Conservation (phyloP, 1,140 invertebrate genomes). For the Drepana arcuata region DNA sequence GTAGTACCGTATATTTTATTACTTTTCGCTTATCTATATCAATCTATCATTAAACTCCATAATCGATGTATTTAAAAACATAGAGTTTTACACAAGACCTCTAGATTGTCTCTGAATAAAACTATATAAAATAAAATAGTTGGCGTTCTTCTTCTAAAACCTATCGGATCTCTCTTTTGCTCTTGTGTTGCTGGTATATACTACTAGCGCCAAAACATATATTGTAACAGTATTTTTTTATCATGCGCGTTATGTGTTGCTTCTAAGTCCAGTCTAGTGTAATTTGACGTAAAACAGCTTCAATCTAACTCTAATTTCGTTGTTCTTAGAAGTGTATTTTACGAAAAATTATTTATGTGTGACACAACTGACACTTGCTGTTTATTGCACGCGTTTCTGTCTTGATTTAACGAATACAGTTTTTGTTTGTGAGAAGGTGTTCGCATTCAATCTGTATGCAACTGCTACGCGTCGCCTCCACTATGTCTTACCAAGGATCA, state of each 20-base stretch:
- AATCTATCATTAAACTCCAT: too few species aligned
- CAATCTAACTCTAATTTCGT: slow-evolving; percentile 42
- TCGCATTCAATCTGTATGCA: slow-evolving; percentile 65
- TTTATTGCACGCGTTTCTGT: slow-evolving; percentile 27
- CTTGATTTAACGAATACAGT: slow-evolving; percentile 27
- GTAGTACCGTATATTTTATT: too few species aligned
- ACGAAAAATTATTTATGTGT: slow-evolving; percentile 48
- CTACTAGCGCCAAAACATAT: slow-evolving; percentile 9
- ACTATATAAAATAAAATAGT: too few species aligned
- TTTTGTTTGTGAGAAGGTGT: slow-evolving; percentile 48
- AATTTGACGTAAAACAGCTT: slow-evolving; percentile 60
- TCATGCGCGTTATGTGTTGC: too few species aligned
- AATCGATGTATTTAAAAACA: too few species aligned
- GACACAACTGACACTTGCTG: slow-evolving; percentile 37
- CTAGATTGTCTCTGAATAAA: slow-evolving; percentile 6
- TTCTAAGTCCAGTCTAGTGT: too few species aligned
- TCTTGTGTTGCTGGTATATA: neutral
- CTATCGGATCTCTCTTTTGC: slow-evolving; percentile 27
- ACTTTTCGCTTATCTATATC: too few species aligned
- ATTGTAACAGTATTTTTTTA: too few species aligned
- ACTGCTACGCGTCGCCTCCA: slow-evolving; percentile 65
- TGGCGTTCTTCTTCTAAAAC: too few species aligned
- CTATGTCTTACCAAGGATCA: slow-evolving; percentile 71
- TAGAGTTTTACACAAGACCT: too few species aligned
- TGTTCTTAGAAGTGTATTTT: slow-evolving; percentile 25